Evolutionary conservation across 2,113 vertebrate genomes (phyloP).

Genomic region (Peucedramus taeniatus): DNA sequence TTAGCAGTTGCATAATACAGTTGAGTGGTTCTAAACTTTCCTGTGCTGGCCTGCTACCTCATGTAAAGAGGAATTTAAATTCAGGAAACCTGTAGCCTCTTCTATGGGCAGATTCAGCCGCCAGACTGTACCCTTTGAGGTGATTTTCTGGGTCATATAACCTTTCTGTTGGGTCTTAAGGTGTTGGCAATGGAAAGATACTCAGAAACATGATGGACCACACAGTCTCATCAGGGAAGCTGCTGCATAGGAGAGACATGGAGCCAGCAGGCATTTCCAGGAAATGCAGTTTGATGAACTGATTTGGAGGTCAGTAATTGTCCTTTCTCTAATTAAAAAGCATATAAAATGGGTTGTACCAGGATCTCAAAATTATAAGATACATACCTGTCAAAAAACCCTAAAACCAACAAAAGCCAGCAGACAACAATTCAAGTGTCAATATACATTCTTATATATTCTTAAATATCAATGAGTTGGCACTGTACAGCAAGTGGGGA

Average conservation of each 20-base stretch:
- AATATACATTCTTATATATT: not conserved
- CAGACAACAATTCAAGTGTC: not conserved
- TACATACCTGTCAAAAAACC: fast-evolving
- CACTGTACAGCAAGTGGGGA: not conserved
- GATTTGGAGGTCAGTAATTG: not conserved
- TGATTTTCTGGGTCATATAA: not conserved
- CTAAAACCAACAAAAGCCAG: not conserved
- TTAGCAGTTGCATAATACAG: not conserved
- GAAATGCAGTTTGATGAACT: not conserved
- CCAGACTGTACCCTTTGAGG: not conserved
- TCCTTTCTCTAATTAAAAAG: not conserved
- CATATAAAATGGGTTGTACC: not conserved
- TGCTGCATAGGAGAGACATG: not conserved
- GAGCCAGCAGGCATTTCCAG: not conserved
- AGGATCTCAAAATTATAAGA: not conserved
- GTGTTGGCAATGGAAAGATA: not conserved
- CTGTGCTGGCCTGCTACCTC: not conserved
- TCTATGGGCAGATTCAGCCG: not conserved
- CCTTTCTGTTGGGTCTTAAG: not conserved
- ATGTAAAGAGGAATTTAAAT: not conserved
- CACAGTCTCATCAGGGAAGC: not conserved
- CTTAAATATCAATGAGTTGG: not conserved
- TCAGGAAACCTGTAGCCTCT: not conserved
- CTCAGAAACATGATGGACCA: not conserved
- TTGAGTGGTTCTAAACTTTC: not conserved